These are phyloP conservation scores for Plutella xylostella DNA, from an alignment of 2,888 invertebrate species.

Conservation along the genomic window DNA sequence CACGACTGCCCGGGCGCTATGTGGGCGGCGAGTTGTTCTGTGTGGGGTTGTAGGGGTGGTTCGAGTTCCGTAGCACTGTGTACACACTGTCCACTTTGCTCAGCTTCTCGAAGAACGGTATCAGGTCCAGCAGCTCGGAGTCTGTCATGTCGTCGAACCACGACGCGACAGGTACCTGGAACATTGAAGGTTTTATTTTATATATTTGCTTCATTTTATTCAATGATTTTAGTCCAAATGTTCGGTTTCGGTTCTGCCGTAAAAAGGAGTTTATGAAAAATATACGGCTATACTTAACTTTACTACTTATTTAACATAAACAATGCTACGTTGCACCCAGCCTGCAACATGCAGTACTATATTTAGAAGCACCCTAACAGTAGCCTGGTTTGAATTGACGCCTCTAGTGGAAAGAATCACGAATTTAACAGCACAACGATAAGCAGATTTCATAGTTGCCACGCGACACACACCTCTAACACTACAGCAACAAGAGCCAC, in stretches of 20 bases:
- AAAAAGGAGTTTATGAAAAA: no score
- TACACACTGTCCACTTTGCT: slow-evolving; percentile 98
- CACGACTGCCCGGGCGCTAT: slow-evolving; percentile 34
- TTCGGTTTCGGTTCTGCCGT: no score
- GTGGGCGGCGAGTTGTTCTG: slow-evolving; percentile 52
- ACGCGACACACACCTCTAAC: no score
- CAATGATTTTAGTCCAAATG: no score
- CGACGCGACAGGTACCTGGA: slow-evolving; percentile 95
- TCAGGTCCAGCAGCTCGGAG: slow-evolving; percentile 94
- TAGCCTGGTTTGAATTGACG: no score
- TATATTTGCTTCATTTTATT: not conserved
- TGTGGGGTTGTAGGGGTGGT: slow-evolving; percentile 81
- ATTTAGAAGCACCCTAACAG: no score
- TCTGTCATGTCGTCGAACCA: slow-evolving; percentile 99
- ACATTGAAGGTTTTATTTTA: slow-evolving; percentile 11
- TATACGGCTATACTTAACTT: not conserved
- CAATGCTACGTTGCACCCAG: not conserved
- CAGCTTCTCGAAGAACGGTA: slow-evolving; percentile 97
- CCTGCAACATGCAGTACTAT: no score
- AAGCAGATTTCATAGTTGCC: no score
- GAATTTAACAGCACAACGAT: no score
- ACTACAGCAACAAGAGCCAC: not conserved
- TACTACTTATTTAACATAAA: not conserved
- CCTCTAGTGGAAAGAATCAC: no score
- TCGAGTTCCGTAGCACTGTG: slow-evolving; percentile 92